Evolutionary conservation across 2,888 invertebrate species (phyloP).

Genomic region (Temnothorax ravouxi): DNA sequence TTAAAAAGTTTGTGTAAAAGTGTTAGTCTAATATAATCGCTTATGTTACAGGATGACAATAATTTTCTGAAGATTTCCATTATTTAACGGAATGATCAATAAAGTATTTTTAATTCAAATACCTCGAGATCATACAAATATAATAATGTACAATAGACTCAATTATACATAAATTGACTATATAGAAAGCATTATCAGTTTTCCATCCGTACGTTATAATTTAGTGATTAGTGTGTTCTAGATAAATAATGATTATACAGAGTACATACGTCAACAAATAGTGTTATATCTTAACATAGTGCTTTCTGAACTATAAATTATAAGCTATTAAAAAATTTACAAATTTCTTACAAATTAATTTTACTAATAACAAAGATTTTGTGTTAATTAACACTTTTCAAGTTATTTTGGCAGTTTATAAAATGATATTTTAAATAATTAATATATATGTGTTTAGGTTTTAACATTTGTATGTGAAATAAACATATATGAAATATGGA

Average conservation of each 20-base stretch:
- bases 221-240: constrained; percentile 21
- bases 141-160: neutral
- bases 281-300: constrained; percentile 53
- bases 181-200: constrained; percentile 21
- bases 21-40: constrained; percentile 3
- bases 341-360: constrained; percentile 19
- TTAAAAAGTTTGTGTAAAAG: neutral
- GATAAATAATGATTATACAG: constrained; percentile 18
- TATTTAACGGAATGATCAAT: constrained; percentile 25
- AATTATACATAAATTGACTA: constrained; percentile 24
- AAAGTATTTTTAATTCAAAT: constrained; percentile 42
- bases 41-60: constrained; percentile 53
- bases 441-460: neutral
- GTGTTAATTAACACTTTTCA: neutral
- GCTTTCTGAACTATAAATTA: constrained; percentile 18
- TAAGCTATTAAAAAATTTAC: neutral
- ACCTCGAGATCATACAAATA: constrained; percentile 30
- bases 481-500: neutral
- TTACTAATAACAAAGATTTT: neutral
- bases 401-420: neutral
- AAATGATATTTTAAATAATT: neutral
- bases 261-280: constrained; percentile 31
- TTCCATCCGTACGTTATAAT: constrained; percentile 14
- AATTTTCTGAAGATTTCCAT: constrained; percentile 39
- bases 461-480: neutral